Evolutionary conservation across 2,797 vertebrate species (phyloP).

Genomic region (Acanthornis magna): DNA sequence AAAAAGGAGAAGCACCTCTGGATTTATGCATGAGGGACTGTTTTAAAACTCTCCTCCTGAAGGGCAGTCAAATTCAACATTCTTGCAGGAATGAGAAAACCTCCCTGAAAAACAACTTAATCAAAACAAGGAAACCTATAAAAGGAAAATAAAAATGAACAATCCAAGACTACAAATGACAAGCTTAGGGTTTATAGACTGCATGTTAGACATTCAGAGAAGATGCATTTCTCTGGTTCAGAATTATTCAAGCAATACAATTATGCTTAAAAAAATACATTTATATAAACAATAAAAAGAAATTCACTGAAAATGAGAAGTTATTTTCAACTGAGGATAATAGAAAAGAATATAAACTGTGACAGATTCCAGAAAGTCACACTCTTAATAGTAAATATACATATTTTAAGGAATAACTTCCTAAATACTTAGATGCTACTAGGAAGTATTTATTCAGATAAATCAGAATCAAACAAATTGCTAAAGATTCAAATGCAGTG

Average conservation of each 20-base stretch:
- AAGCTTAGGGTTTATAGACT: background rate
- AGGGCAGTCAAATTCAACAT: background rate
- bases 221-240: background rate
- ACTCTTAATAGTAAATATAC: background rate
- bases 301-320: background rate
- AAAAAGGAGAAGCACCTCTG: background rate
- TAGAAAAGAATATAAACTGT: background rate
- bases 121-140: background rate
- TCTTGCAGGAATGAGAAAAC: background rate
- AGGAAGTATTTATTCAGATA: background rate
- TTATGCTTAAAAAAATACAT: background rate
- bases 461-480: background rate
- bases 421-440: background rate
- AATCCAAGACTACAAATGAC: background rate
- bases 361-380: background rate
- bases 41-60: slow-evolving; percentile 14
- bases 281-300: background rate
- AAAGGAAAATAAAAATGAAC: background rate
- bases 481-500: background rate
- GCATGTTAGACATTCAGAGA: background rate
- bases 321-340: background rate
- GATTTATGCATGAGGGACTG: background rate
- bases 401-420: background rate
- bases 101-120: background rate
- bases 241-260: background rate